phyloP scores from a whole-genome alignment of 1,140 invertebrate species.

The Bicyclus anynana region DNA sequence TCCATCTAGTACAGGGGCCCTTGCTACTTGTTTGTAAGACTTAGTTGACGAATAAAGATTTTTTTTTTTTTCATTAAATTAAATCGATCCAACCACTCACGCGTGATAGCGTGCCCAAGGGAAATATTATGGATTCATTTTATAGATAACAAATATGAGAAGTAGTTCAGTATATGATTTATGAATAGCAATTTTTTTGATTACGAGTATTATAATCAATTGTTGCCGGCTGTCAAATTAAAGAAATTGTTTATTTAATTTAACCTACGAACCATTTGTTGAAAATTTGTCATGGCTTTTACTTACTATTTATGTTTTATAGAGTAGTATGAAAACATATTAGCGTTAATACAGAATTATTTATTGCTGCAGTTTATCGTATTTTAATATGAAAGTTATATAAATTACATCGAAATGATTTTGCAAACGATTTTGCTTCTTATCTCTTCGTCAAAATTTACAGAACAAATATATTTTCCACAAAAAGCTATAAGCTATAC shows the following conservation, averaged over 20 bases:
- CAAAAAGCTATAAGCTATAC: neutral
- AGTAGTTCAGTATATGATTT: too few relatives aligned
- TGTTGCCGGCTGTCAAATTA: neutral
- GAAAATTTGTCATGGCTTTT: too few relatives aligned
- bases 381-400: neutral
- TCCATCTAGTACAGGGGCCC: too few relatives aligned
- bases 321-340: neutral
- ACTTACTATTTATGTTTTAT: too few relatives aligned
- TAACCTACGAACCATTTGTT: neutral
- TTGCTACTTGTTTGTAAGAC: too few relatives aligned
- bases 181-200: too few relatives aligned
- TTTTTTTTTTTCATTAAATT: too few relatives aligned
- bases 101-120: too few relatives aligned
- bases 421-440: neutral
- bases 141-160: too few relatives aligned
- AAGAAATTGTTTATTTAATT: neutral
- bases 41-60: too few relatives aligned
- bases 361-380: neutral
- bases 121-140: too few relatives aligned
- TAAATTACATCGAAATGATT: neutral
- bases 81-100: too few relatives aligned
- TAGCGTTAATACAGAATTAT: neutral
- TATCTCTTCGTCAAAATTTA: constrained; percentile 1
- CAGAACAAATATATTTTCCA: neutral
- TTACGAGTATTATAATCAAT: neutral